Conservation (phyloP, 2,113 vertebrate genomes). For the Pyxicephalus adspersus region DNA sequence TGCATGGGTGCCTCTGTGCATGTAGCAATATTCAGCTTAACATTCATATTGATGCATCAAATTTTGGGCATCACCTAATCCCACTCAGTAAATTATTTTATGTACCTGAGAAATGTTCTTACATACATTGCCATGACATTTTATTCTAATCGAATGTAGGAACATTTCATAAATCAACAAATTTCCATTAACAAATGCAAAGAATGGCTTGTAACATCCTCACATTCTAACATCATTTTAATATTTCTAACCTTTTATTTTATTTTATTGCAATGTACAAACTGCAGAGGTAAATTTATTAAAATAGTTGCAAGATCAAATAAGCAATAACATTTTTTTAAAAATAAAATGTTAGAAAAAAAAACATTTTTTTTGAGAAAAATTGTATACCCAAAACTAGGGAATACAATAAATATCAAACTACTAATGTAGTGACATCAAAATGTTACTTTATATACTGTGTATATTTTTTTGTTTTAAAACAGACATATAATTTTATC, state of each 20-base stretch:
- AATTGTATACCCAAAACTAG: too few species aligned
- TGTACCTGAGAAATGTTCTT: conserved; percentile 59
- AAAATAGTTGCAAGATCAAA: too few species aligned
- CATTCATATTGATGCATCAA: conserved; percentile 58
- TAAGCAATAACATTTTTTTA: too few species aligned
- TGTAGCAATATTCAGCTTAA: conserved; percentile 84
- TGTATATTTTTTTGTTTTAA: not conserved
- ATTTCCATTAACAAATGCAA: conserved; percentile 28
- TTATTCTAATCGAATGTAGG: conserved; percentile 61
- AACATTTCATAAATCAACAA: conserved; percentile 55
- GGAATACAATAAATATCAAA: too few species aligned
- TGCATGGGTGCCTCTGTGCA: conserved; percentile 98
- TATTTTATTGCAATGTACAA: too few species aligned
- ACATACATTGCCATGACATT: conserved; percentile 54
- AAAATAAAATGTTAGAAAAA: too few species aligned
- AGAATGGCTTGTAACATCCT: conserved; percentile 37
- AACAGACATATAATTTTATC: not conserved
- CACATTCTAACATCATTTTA: conserved; percentile 15
- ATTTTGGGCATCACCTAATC: conserved; percentile 63
- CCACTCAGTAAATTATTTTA: conserved; percentile 59
- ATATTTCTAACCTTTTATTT: conserved; percentile 50
- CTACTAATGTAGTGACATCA: too few species aligned
- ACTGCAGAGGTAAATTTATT: too few species aligned
- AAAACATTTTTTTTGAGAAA: too few species aligned
- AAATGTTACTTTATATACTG: too few species aligned